Evolutionary conservation across 2,113 vertebrate genomes (phyloP), one percentile per base, ranked within the genome.

Genomic region (Rhinolophus ferrumequinum): DNA sequence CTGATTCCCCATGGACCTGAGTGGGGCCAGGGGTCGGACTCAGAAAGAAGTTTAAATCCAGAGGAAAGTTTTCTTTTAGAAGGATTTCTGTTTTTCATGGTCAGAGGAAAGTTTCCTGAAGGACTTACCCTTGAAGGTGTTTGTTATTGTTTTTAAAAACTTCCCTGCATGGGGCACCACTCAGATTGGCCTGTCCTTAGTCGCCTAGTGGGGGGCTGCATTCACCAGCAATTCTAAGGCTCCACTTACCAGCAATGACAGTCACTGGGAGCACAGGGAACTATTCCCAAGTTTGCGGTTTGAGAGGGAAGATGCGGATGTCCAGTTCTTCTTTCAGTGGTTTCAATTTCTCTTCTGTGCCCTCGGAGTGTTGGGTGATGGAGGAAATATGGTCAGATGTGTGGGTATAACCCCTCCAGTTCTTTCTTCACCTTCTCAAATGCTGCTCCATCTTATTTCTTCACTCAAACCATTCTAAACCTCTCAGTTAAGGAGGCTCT

Each of bases 31-130:
- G 5, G 11, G 52, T 38, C 67, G 30, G 52, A 69, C 26, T 64
- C 77, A 56, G 80, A 35, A 89, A 47, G 64, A 88, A 50, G 21
- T 89, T 89, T 56, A 70, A 81, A 64, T 86, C 28, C 75, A 75
- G 38, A 38, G 30, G 67, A 77, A 86, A 90, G 33, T 70, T 67
- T 28, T 72, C 33, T 77, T 93, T 6, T n/a, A 15, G 12, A 52
- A 67, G 58, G 50, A 14, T 64, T 82, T 97, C 85, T 93, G 38
- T 64, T 73, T 73, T 47, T 75, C 35, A 69, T 9, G 6, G 38
- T 75, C 92, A 69, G 62, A 93, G n/a, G 77, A 54, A 56, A n/a
- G 10, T 14, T 47, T 84, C 58, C 54, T 35, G 35, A 56, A 94
- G 64, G 85, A 79, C 73, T 24, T 41, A 24, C 35, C 35, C n/a